These are phyloP conservation scores for Dasyprocta punctata DNA, from an alignment of 2,113 vertebrate species.

Conservation along the genomic window DNA sequence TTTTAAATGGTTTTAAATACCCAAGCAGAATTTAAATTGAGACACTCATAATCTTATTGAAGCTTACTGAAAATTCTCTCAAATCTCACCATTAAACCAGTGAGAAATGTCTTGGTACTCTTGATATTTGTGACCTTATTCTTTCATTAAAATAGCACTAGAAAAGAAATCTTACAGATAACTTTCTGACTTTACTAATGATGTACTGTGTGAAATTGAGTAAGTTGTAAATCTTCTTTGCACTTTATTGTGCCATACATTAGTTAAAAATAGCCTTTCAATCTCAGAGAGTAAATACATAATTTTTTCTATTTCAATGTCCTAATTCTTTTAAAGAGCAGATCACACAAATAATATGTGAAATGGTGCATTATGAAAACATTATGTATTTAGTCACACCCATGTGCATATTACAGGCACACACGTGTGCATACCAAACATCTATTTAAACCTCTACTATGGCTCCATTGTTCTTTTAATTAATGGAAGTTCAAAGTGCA, in stretches of 20 bases:
- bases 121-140: slow-evolving; percentile 54
- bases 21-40: slow-evolving; percentile 80
- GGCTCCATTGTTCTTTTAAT: background rate
- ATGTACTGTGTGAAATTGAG: background rate
- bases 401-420: background rate
- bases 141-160: slow-evolving; percentile 8
- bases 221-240: slow-evolving; percentile 23
- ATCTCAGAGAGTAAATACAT: background rate
- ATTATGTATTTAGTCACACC: background rate
- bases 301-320: background rate
- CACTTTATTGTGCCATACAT: background rate
- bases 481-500: background rate
- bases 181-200: background rate
- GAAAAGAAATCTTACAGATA: background rate
- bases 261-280: background rate
- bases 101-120: slow-evolving; percentile 43
- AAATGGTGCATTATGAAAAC: background rate
- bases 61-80: slow-evolving; percentile 57
- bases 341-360: background rate
- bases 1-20: slow-evolving; percentile 79
- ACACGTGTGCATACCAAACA: background rate
- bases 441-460: background rate
- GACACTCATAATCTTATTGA: slow-evolving; percentile 56
- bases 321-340: background rate
- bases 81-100: slow-evolving; percentile 45